Conservation (phyloP, 1,140 invertebrate species). For the Zaprionus gabonicus region DNA sequence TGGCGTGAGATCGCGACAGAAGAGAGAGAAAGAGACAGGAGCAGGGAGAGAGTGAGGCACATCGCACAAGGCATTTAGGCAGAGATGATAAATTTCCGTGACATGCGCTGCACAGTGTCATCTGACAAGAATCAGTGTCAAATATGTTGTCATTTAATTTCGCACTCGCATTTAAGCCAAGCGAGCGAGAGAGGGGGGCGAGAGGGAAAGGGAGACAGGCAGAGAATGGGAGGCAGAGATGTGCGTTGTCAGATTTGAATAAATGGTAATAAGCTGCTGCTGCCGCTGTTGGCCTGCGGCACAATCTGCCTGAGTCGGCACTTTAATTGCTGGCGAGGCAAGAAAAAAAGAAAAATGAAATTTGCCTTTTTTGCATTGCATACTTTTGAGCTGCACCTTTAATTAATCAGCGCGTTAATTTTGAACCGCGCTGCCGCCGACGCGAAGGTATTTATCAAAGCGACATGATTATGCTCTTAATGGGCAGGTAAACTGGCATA, state of each 20-base stretch:
- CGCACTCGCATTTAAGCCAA: conserved; percentile 59
- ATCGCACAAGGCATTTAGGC: conserved; percentile 59
- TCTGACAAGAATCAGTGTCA: conserved; percentile 82
- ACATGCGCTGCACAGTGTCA: conserved; percentile 66
- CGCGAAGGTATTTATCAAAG: conserved; percentile 72
- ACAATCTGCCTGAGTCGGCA: conserved; percentile 20
- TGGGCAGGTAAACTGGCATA: conserved; percentile 54
- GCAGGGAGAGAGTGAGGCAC: neutral
- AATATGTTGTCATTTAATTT: conserved; percentile 84
- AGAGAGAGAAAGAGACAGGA: neutral
- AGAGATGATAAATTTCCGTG: conserved; percentile 78
- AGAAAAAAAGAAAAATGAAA: conserved; percentile 41
- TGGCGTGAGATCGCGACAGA: conserved; percentile 15
- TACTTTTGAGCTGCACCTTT: conserved; percentile 60
- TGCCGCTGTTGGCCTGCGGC: conserved; percentile 33
- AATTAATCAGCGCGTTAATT: conserved; percentile 69
- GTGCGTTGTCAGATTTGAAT: conserved; percentile 67
- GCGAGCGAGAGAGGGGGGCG: neutral
- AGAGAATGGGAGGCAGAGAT: conserved; percentile 3
- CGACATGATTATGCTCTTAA: conserved; percentile 80
- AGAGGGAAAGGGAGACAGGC: neutral
- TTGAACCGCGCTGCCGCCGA: conserved; percentile 30
- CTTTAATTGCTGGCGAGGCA: conserved; percentile 69
- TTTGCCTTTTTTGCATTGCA: conserved; percentile 44
- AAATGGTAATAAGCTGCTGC: conserved; percentile 78